Percentiles rank a stretch among this genome's conserved stretches.
phyloP scores from a whole-genome alignment of 2,113 vertebrate species.

The Hippocampus barbouri region DNA sequence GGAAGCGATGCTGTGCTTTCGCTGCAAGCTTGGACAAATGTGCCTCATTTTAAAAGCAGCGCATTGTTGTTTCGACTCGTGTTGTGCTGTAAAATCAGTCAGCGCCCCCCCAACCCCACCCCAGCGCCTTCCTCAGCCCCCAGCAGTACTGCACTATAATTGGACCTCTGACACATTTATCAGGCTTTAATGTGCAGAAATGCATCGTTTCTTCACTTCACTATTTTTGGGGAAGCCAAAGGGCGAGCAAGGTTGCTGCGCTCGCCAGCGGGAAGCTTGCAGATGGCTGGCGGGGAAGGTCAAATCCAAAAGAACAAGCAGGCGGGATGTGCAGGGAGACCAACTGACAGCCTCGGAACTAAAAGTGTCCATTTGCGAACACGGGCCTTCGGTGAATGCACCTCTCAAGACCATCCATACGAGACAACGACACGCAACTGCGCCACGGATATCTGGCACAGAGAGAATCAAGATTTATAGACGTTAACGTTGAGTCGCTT shows the following conservation, averaged over 20 bases:
- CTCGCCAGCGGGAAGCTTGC: not conserved
- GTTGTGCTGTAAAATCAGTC: constrained; percentile 8
- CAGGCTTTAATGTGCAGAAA: constrained; percentile 11
- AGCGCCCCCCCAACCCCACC: no score
- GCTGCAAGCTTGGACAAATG: not conserved
- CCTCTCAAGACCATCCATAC: no score
- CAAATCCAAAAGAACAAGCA: constrained; percentile 10
- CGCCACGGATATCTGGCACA: no score
- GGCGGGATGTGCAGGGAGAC: constrained; percentile 1
- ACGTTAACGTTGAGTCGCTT: no score
- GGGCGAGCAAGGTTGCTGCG: no score
- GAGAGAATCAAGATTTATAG: no score
- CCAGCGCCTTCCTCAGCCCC: not conserved
- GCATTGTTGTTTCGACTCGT: not conserved
- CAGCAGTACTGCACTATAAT: constrained; percentile 31
- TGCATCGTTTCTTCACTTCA: not conserved
- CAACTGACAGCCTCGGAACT: constrained; percentile 7
- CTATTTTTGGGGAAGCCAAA: not conserved
- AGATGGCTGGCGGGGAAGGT: not conserved
- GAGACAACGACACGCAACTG: no score
- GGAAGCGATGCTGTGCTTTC: not conserved
- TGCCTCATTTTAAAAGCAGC: not conserved
- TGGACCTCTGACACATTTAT: constrained; percentile 26
- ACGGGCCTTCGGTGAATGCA: no score
- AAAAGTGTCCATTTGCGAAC: constrained; percentile 10